These are phyloP conservation scores for Ectropis grisescens DNA, from an alignment of 1,140 invertebrate species.

Conservation along the genomic window DNA sequence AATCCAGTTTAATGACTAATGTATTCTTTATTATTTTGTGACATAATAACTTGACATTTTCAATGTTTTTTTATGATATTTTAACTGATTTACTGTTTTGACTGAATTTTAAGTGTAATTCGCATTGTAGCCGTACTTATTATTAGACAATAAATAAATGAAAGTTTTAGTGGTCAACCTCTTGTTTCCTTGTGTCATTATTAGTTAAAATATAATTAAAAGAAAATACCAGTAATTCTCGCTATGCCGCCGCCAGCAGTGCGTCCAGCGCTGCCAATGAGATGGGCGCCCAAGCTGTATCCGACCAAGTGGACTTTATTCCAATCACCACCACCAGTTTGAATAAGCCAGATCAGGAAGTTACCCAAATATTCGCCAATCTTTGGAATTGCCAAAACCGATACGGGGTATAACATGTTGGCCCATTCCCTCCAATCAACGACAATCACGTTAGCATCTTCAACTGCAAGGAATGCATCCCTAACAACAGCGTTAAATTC, in stretches of 20 bases:
- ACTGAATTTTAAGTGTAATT: no score
- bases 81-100: no score
- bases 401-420: constrained; percentile 62
- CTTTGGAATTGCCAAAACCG: constrained; percentile 58
- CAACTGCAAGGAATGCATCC: constrained; percentile 69
- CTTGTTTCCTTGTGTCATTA: no score
- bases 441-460: constrained; percentile 74
- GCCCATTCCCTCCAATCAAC: constrained; percentile 77
- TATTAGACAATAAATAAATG: no score
- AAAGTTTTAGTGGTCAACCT: no score
- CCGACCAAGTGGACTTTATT: constrained; percentile 27
- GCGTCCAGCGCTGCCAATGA: constrained; percentile 32
- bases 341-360: constrained; percentile 69
- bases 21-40: no score
- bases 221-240: constrained; percentile 27
- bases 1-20: no score
- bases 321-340: constrained; percentile 15
- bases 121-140: no score
- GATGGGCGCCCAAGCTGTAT: constrained; percentile 32
- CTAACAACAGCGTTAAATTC: no score
- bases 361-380: constrained; percentile 55
- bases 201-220: no score
- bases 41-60: no score
- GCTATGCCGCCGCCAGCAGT: constrained; percentile 16
- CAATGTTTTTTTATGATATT: no score